Conservation (phyloP, 2,113 vertebrate genomes). For the Prionailurus viverrinus region DNA sequence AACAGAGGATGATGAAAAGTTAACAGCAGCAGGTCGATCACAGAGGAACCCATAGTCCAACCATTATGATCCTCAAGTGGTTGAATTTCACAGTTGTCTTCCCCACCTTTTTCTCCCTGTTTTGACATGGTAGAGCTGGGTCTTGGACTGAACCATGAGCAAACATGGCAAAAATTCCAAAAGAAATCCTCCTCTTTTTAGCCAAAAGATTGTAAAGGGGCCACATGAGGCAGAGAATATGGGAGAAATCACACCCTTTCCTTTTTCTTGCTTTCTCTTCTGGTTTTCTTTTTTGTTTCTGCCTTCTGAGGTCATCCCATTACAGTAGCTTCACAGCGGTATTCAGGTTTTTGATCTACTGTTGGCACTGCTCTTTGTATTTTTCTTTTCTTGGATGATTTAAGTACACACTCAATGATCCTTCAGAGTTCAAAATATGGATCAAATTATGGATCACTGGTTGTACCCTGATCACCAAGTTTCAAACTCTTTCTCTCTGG, state of each 20-base stretch:
- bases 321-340: background rate
- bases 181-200: background rate
- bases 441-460: too few relatives aligned
- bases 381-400: background rate
- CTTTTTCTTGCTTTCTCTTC: background rate
- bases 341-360: background rate
- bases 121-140: background rate
- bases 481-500: background rate
- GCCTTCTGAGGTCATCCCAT: background rate
- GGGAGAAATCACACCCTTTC: background rate
- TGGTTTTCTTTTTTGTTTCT: background rate
- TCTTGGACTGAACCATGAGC: background rate
- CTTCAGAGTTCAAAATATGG: background rate
- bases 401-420: background rate
- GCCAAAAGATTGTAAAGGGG: background rate
- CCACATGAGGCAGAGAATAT: background rate
- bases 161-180: background rate
- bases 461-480: background rate
- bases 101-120: background rate
- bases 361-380: background rate
- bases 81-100: background rate
- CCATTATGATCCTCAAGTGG: background rate
- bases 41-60: background rate
- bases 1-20: background rate
- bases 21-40: too few relatives aligned